phyloP scores from a whole-genome alignment of 1,140 invertebrate species.

The Aricia agestis region DNA sequence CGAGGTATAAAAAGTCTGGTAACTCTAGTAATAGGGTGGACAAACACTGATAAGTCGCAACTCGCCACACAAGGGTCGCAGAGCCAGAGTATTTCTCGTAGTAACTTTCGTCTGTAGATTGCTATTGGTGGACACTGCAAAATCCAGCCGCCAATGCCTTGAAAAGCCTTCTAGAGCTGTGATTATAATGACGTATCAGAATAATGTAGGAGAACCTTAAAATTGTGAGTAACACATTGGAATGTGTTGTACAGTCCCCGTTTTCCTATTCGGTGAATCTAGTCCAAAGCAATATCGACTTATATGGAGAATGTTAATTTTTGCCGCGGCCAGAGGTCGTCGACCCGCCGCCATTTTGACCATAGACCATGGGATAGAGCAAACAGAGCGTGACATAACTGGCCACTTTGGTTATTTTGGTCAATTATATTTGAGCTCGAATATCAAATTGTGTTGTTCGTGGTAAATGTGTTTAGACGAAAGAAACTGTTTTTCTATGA shows the following conservation, averaged over 20 bases:
- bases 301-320: slow-evolving; percentile 56
- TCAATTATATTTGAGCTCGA: neutral
- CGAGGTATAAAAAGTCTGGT: too few species aligned
- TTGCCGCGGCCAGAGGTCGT: slow-evolving; percentile 57
- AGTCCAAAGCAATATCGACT: neutral
- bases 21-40: too few species aligned
- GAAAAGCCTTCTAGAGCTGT: too few species aligned
- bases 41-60: too few species aligned
- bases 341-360: slow-evolving; percentile 55
- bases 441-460: neutral
- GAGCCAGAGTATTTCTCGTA: too few species aligned
- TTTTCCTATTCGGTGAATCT: neutral
- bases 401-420: slow-evolving; percentile 21
- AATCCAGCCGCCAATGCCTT: too few species aligned
- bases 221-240: neutral
- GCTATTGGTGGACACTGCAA: too few species aligned
- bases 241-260: neutral
- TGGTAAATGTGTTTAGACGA: neutral
- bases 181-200: neutral
- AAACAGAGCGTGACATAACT: slow-evolving; percentile 66
- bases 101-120: too few species aligned
- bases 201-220: neutral
- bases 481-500: neutral
- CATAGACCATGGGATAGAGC: slow-evolving; percentile 56
- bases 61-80: too few species aligned